Conservation (phyloP, 2,797 vertebrate genomes). For the Darevskia mixta region DNA sequence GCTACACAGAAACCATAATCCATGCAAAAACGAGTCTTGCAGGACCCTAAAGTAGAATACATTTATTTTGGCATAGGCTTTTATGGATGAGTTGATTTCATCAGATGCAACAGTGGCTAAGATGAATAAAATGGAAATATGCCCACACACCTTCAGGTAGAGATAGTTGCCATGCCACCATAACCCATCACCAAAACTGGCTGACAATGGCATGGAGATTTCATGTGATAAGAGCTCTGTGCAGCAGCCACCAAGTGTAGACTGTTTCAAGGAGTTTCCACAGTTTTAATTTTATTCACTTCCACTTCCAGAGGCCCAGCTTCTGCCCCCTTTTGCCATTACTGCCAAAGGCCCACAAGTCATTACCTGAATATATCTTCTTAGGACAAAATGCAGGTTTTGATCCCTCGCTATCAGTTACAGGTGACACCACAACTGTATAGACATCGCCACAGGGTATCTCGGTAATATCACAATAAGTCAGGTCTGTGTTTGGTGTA, state of each 20-base stretch:
- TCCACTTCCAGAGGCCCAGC: neutral
- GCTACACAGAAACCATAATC: neutral
- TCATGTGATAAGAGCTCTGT: neutral
- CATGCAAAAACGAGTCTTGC: neutral
- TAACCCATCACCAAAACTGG: neutral
- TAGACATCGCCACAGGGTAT: constrained; percentile 88
- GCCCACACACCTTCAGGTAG: neutral
- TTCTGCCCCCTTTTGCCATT: neutral
- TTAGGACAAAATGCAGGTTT: constrained; percentile 86
- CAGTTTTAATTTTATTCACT: neutral
- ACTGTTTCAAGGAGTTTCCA: neutral
- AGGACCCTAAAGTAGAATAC: neutral
- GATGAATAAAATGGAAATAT: neutral
- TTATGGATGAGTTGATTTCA: neutral
- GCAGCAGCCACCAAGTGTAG: neutral
- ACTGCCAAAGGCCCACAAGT: constrained; percentile 2
- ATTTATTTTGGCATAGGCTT: neutral
- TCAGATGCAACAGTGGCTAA: neutral
- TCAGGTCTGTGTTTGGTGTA: constrained; percentile 74
- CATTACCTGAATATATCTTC: constrained; percentile 91
- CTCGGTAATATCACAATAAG: constrained; percentile 82
- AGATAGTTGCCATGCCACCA: neutral
- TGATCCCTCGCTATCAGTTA: constrained; percentile 74
- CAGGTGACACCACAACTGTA: constrained; percentile 84
- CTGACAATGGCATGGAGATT: neutral